These are phyloP conservation scores for Linyphia triangularis DNA, from an alignment of 2,888 invertebrate species.

Conservation along the genomic window DNA sequence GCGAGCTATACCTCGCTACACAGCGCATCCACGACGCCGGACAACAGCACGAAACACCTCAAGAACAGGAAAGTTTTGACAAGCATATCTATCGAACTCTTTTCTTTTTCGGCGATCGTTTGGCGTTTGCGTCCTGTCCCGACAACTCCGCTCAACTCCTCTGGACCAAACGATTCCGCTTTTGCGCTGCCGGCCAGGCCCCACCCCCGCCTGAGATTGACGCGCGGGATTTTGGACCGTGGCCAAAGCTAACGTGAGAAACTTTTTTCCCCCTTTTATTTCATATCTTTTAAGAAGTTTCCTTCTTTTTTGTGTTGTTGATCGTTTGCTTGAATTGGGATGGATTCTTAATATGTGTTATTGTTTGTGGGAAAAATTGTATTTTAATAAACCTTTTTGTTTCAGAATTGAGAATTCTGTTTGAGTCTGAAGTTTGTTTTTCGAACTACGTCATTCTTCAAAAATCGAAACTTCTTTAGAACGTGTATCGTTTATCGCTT, in stretches of 20 bases:
- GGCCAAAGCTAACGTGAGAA: constrained; percentile 58
- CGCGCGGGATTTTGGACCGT: constrained; percentile 58
- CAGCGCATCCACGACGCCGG: constrained; percentile 14
- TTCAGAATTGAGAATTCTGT: no score
- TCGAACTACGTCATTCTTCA: no score
- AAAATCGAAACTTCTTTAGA: no score
- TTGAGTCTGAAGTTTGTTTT: no score
- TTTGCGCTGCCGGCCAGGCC: constrained; percentile 37
- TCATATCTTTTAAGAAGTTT: neutral
- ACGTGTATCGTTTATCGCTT: no score
- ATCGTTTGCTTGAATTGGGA: neutral
- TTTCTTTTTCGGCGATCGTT: constrained; percentile 5
- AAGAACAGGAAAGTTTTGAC: constrained; percentile 66
- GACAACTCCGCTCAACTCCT: neutral
- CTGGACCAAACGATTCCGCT: constrained; percentile 17
- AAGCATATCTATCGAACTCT: constrained; percentile 55
- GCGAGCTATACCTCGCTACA: neutral
- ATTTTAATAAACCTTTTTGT: no score
- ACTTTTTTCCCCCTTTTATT: neutral
- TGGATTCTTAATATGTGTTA: constrained; percentile 30
- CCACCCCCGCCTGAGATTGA: constrained; percentile 53
- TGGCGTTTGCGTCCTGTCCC: neutral
- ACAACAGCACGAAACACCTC: constrained; percentile 38
- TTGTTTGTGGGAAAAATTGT: constrained; percentile 14
- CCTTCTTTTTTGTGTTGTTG: constrained; percentile 5